A percentile compares a stretch with the other conserved stretches of the same genome.
Conservation (phyloP, 2,888 invertebrate genomes). For the Rhaphigaster nebulosa region DNA sequence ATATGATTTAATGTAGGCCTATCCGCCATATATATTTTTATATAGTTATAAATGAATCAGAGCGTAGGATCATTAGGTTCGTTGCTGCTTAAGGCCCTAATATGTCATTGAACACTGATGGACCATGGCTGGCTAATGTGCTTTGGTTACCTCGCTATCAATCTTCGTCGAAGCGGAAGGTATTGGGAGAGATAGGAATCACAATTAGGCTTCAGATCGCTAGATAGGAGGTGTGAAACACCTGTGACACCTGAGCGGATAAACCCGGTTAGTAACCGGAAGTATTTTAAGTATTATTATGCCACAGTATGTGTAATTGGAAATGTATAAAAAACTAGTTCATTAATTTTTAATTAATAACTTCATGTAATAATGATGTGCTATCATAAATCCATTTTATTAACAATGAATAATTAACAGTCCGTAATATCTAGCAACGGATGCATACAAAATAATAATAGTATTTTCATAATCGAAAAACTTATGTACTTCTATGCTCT, state of each 20-base stretch:
- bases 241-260: neutral
- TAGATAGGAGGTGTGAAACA: neutral
- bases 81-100: neutral
- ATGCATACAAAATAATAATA: no score
- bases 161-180: neutral
- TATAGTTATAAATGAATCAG: neutral
- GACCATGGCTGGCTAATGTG: neutral
- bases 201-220: conserved; percentile 16
- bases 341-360: no score
- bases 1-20: no score
- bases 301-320: no score
- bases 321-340: no score
- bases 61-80: neutral
- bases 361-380: no score
- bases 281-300: neutral
- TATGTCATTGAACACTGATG: neutral
- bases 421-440: no score
- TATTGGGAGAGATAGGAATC: neutral
- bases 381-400: no score
- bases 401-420: no score
- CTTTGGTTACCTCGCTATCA: neutral
- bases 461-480: no score
- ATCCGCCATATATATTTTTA: neutral
- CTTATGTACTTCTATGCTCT: no score
- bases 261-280: neutral